Evolutionary conservation across 1,140 invertebrate genomes (phyloP), one percentile per base, ranked within the genome.

Genomic region (Ips nitidus): DNA sequence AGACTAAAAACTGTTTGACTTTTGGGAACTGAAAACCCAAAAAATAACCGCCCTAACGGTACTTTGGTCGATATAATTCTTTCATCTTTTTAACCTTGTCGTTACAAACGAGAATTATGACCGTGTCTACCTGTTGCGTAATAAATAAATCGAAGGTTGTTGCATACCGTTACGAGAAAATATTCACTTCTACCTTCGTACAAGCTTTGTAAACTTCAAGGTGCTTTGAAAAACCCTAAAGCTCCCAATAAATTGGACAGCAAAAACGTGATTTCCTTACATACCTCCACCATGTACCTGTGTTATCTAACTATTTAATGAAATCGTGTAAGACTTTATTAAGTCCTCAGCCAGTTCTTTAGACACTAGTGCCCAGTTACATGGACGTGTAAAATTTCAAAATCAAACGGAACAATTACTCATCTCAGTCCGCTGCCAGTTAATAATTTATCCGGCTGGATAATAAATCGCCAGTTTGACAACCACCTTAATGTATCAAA

Each of bases 401-500:
- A 2, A 36, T n/a, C 39, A 4, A 38, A 22, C 22, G 52, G 6
- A 66, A 64, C 71, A 70, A 74, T 74, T 74, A 74, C 72, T 74
- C 71, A 71, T 70, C 71, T 58, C 56, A 7, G 52, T 61, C 53
- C 61, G 60, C 59, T 47, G 57, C 66, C 69, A 75, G 74, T 71
- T 73, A 75, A 78, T 78, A 78, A 74, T 76, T 78, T 74, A 78
- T 78, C 76, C 22, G 75, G 43, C 42, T 37, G 41, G 40, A 47
- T 56, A 64, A 73, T 78, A 74, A 77, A 78, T 77, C 72, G 75
- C 62, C 22, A 42, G 22, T 74, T 71, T 77, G 76, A 77, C 75
- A 69, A 69, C 69, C 66, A 73, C 75, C 75, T 77, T 77, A 75
- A 77, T 76, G 74, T 77, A 75, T 75, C 75, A 77, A 72, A 78